Evolutionary conservation across 2,888 invertebrate species (phyloP), one percentile per base, ranked within the genome.

Genomic region (Latrodectus elegans): DNA sequence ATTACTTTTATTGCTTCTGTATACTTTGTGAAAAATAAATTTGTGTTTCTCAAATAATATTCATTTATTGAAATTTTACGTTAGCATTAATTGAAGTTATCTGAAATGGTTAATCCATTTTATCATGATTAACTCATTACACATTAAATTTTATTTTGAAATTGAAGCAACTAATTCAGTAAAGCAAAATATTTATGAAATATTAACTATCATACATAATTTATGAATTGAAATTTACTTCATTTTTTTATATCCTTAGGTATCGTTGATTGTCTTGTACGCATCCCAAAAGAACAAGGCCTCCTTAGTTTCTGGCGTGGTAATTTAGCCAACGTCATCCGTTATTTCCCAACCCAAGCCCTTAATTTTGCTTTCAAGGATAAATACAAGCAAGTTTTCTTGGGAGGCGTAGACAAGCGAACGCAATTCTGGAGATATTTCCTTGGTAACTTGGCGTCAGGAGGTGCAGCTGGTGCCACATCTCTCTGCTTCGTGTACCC

Each of bases 301-400:
- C 92, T 97, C 80, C 89, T 93, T 1, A 95, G 97, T 75, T 95
- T 96, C 92, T 98, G 98, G 98, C 95, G 98, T 92, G 98, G 98
- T 91, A 98, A 98, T 93, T 92, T 97, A 89, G 98, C 97, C 90
- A 98, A 98, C 92, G 97, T 98, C 87, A 95, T 98, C 92, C 94
- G 98, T 92, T 97, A 97, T 92, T 97, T 97, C 93, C 97, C 97
- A 79, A 97, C 97, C 65, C 97, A 97, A 93, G 97, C 97, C 70
- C 94, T 98, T 84, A 97, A 98, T 93, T 98, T 98, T 92, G 97
- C 97, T 90, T 97, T 98, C 93, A 97, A 97, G 93, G 99, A 99
- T 93, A 95, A 97, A 91, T 97, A 97, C 93, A 97, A 98, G 94
- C 93, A 94, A 91, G 90, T 92, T 72, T 93, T 94, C 90, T 88